Evolutionary conservation across 2,888 invertebrate species (phyloP), one percentile per base, ranked within the genome.

Genomic region (Apantesis nais): DNA sequence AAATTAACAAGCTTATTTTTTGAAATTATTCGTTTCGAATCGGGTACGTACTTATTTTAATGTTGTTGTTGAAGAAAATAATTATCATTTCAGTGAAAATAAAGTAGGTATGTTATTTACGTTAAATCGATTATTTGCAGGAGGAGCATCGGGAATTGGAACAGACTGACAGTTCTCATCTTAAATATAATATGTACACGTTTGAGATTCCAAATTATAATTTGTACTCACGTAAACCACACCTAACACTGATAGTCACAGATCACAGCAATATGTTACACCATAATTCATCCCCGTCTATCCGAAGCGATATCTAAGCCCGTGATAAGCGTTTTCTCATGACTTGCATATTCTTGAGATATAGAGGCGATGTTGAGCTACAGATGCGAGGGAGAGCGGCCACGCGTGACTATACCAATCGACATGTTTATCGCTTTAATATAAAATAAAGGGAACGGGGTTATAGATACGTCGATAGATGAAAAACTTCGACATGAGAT

Each of bases 351-450:
- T 93, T 89, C 85, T 80, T 70, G 74, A 64, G 76, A 77, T 75
- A 68, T 76, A 65, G 61, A 63, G 71, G 29, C 55, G 70, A 73
- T 73, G 74, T 70, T 55, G 55, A 58, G 62, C 62, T 71, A 34
- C 11, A 76, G 77, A 75, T 74, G 74, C 72, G 83, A 90, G 93
- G 94, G 93, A 88, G 92, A 80, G 90, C 93, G 89, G 86, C 92
- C 93, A 90, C 88, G 93, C 94, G 92, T 93, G 91, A 88, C 88
- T 90, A 89, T 88, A 86, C 85, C 89, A 90, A 94, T 94, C 94
- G 95, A 93, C 95, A 95, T 95, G 94, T 94, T 95, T 95, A 94
- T 94, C 94, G 93, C 93, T 90, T 94, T 94, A 93, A 94, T 95
- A 94, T 94, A 93, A 94, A 94, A 94, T 93, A 94, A 94, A 94